Evolutionary conservation across 2,797 vertebrate genomes (phyloP).

Genomic region (Lepilemur septentrionalis): DNA sequence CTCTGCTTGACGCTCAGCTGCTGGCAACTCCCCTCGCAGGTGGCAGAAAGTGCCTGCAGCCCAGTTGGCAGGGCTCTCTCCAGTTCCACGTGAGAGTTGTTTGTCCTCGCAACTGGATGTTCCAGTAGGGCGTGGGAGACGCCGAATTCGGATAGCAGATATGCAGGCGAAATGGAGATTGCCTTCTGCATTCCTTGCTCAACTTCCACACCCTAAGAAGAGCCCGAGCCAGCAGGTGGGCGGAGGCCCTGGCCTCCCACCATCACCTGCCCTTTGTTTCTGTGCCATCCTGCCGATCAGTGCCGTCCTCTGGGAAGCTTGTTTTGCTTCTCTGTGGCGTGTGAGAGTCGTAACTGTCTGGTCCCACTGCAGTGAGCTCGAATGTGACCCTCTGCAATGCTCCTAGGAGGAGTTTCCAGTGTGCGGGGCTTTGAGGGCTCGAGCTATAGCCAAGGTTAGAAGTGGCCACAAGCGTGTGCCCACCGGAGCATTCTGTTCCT

Average conservation of each 20-base stretch:
- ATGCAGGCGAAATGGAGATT: accelerated
- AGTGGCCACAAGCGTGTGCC: accelerated
- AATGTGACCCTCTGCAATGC: neutral
- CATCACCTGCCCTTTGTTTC: neutral
- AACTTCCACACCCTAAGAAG: neutral
- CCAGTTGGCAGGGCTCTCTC: neutral
- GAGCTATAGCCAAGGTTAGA: neutral
- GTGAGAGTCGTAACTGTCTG: neutral
- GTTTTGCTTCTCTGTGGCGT: neutral
- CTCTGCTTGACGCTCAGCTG: neutral
- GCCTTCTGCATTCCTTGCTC: neutral
- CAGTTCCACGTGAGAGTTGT: accelerated
- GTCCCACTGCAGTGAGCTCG: neutral
- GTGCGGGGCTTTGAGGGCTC: neutral
- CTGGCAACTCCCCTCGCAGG: neutral
- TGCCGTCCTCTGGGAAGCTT: neutral
- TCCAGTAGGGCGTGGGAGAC: neutral
- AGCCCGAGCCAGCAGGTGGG: neutral
- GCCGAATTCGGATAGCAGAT: neutral
- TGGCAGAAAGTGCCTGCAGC: neutral
- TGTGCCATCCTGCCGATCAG: neutral
- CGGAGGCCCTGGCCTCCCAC: neutral
- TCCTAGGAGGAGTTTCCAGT: neutral
- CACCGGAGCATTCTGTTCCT: neutral
- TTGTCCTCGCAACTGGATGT: neutral